phyloP scores from a whole-genome alignment of 2,888 invertebrate species.

The Dioctria rufipes region DNA sequence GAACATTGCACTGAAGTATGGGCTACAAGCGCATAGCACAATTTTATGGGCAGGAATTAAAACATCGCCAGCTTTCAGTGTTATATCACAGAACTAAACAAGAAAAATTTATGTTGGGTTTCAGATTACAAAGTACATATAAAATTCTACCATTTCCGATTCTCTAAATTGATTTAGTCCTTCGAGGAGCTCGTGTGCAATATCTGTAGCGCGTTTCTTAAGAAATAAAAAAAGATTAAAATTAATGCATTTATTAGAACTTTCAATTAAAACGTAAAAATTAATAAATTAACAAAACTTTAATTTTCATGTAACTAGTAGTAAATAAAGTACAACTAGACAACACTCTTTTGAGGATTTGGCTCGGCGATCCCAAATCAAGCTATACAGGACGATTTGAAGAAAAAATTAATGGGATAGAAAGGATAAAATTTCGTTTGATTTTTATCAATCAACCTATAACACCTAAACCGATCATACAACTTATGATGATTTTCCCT shows the following conservation, averaged over 20 bases:
- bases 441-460: too few relatives aligned
- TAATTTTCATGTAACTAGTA: not conserved
- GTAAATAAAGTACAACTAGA: not conserved
- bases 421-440: too few relatives aligned
- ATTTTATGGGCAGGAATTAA: slow-evolving; percentile 57
- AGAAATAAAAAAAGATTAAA: not conserved
- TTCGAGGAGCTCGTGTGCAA: slow-evolving; percentile 35
- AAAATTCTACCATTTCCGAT: slow-evolving; percentile 19
- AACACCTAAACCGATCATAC: too few relatives aligned
- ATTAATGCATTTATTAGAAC: not conserved
- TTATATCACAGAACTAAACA: slow-evolving; percentile 58
- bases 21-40: slow-evolving; percentile 58
- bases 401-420: too few relatives aligned
- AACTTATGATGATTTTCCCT: too few relatives aligned
- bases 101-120: not conserved
- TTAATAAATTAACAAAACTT: not conserved
- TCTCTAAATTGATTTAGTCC: slow-evolving; percentile 48
- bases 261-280: not conserved
- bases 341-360: not conserved
- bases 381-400: not conserved
- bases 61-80: slow-evolving; percentile 48
- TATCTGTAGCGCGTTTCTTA: slow-evolving; percentile 26
- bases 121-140: not conserved
- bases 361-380: not conserved
- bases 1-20: slow-evolving; percentile 58